Conservation (phyloP, 2,113 vertebrate species). For the Gambusia holbrooki region DNA sequence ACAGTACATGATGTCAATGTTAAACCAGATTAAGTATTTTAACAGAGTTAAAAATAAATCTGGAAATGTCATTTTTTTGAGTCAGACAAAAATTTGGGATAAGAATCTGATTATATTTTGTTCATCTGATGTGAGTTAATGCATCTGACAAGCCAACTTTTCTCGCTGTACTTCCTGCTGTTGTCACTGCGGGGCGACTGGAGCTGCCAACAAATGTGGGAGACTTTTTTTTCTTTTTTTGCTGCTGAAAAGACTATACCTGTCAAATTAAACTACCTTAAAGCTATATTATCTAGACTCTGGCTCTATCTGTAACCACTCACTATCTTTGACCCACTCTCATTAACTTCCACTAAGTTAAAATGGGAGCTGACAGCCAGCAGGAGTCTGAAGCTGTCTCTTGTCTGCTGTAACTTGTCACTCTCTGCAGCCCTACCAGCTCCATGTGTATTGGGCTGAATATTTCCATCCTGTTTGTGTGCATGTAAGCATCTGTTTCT, state of each 20-base stretch:
- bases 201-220: constrained; percentile 28
- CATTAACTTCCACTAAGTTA: background rate
- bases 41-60: background rate
- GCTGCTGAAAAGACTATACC: background rate
- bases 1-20: too few relatives aligned
- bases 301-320: background rate
- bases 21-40: too few relatives aligned
- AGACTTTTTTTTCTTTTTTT: background rate
- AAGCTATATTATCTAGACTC: background rate
- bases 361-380: constrained; percentile 10
- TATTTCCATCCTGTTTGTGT: constrained; percentile 1
- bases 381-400: constrained; percentile 5
- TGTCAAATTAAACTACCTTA: background rate
- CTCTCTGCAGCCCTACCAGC: background rate
- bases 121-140: constrained; percentile 54
- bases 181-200: constrained; percentile 10
- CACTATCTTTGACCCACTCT: background rate
- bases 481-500: constrained; percentile 19
- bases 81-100: background rate
- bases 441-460: background rate
- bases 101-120: background rate
- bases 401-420: constrained; percentile 14
- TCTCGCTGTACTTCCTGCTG: constrained; percentile 14
- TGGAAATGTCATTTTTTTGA: background rate
- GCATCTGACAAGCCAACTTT: constrained; percentile 53